Conservation (phyloP, 2,888 invertebrate genomes). For the Drosophila borealis region DNA sequence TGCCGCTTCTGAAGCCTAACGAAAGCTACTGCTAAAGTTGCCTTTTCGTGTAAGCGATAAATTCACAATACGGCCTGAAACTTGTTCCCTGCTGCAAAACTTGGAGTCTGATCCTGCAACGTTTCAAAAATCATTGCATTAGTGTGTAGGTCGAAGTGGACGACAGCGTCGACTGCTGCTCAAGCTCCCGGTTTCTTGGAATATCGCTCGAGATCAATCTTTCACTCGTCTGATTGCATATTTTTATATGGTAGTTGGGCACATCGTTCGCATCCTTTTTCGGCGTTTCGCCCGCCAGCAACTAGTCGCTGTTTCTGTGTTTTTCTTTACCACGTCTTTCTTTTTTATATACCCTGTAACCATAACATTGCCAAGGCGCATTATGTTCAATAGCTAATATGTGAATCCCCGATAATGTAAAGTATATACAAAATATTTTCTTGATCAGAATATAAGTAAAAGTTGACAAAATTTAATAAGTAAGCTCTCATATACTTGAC, state of each 20-base stretch:
- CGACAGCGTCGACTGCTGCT: constrained; percentile 33
- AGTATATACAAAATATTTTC: neutral
- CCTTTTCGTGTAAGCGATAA: constrained; percentile 55
- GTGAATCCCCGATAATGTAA: no score
- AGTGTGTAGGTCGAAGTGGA: constrained; percentile 44
- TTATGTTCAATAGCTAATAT: no score
- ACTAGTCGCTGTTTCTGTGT: constrained; percentile 35
- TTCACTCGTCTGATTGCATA: constrained; percentile 81
- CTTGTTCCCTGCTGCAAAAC: constrained; percentile 40
- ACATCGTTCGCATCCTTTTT: constrained; percentile 77
- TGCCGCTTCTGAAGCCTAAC: constrained; percentile 15
- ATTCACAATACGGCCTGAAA: constrained; percentile 46
- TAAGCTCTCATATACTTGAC: no score
- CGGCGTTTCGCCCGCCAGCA: constrained; percentile 52
- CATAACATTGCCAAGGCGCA: neutral
- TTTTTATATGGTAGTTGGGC: constrained; percentile 80
- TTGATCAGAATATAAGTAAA: no score
- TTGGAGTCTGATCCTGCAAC: constrained; percentile 41
- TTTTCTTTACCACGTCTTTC: constrained; percentile 37
- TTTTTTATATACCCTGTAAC: constrained; percentile 22
- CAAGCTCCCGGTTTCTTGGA: constrained; percentile 75
- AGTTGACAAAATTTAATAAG: no score
- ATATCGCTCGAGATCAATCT: constrained; percentile 83
- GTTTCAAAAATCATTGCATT: constrained; percentile 26
- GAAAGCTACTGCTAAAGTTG: constrained; percentile 20